Percentiles rank a stretch among this genome's conserved stretches.
These are phyloP conservation scores for Tortricodes alternella DNA, from an alignment of 2,888 invertebrate species.

Conservation along the genomic window DNA sequence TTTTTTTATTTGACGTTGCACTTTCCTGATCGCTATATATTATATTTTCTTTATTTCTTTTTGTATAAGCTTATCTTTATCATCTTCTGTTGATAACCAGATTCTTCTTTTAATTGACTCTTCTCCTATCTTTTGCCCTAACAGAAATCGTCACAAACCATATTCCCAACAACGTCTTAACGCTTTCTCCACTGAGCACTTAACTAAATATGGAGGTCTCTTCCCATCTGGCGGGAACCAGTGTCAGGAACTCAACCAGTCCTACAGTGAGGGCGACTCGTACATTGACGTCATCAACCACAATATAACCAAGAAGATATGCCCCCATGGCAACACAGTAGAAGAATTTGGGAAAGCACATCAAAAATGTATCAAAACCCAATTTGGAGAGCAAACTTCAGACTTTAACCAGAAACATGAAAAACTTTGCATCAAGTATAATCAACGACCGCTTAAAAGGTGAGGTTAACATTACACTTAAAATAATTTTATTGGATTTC, in stretches of 20 bases:
- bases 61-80: slow-evolving; percentile 7
- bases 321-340: slow-evolving; percentile 73
- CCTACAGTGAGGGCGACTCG: slow-evolving; percentile 75
- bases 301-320: slow-evolving; percentile 63
- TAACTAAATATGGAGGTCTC: slow-evolving; percentile 75
- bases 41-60: slow-evolving; percentile 5
- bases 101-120: slow-evolving; percentile 50
- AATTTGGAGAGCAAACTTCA: slow-evolving; percentile 54
- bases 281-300: slow-evolving; percentile 75
- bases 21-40: slow-evolving; percentile 1
- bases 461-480: slow-evolving; percentile 38
- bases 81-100: slow-evolving; percentile 19
- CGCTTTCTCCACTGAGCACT: slow-evolving; percentile 79
- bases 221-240: slow-evolving; percentile 77
- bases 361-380: slow-evolving; percentile 75
- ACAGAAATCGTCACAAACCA: slow-evolving; percentile 80
- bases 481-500: background rate
- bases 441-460: slow-evolving; percentile 77
- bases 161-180: slow-evolving; percentile 81
- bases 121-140: slow-evolving; percentile 67
- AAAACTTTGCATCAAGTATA: slow-evolving; percentile 77
- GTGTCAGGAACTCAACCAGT: slow-evolving; percentile 76
- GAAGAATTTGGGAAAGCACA: slow-evolving; percentile 79
- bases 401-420: slow-evolving; percentile 75
- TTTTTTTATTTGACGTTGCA: background rate